Conservation (phyloP, 2,888 invertebrate species). For the Megastigmus dorsalis region DNA sequence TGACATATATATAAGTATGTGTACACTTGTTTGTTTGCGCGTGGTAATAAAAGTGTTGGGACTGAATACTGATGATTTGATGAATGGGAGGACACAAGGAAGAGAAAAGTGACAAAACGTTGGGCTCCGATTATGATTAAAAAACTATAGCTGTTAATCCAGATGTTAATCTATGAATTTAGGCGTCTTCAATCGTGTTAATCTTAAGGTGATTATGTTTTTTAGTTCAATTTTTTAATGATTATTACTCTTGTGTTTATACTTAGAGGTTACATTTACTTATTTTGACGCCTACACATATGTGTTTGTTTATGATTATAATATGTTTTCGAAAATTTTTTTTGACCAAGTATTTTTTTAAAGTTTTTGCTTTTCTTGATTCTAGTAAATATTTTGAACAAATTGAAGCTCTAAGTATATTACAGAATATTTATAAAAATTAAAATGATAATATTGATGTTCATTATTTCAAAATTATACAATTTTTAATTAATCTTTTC, state of each 20-base stretch:
- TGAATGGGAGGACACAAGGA: constrained; percentile 26
- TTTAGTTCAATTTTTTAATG: neutral
- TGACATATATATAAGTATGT: no score
- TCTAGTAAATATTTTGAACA: neutral
- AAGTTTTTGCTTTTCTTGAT: neutral
- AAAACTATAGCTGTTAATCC: constrained; percentile 28
- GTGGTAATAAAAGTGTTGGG: no score
- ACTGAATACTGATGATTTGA: no score
- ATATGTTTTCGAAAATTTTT: neutral
- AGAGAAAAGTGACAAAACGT: constrained; percentile 16
- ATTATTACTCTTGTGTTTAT: neutral
- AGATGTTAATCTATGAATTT: constrained; percentile 81
- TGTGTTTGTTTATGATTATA: constrained; percentile 9
- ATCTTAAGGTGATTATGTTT: constrained; percentile 80
- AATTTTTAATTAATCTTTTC: neutral
- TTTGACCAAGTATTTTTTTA: neutral
- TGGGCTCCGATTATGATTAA: constrained; percentile 30
- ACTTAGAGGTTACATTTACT: constrained; percentile 14
- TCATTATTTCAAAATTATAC: neutral
- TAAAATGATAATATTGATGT: neutral
- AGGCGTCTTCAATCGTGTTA: constrained; percentile 87
- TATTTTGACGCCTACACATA: constrained; percentile 18
- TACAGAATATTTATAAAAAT: neutral
- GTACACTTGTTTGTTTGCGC: no score
- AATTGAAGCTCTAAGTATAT: neutral